These are phyloP conservation scores for Rhagonycha fulva DNA, from an alignment of 2,888 invertebrate species.

Conservation along the genomic window DNA sequence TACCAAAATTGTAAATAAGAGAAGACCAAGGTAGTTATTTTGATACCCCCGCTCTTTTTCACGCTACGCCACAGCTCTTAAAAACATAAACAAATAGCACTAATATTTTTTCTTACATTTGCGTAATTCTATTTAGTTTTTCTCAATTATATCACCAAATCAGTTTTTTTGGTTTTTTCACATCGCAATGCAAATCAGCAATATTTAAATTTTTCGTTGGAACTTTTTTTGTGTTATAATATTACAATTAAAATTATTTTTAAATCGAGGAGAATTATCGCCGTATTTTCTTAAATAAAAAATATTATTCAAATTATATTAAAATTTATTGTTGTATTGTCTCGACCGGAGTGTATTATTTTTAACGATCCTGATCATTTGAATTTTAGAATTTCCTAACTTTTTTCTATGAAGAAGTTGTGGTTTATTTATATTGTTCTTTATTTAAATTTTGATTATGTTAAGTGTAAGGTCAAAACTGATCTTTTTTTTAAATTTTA, in stretches of 20 bases:
- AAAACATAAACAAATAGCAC: no score
- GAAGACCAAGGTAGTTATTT: no score
- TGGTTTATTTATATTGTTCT: background rate
- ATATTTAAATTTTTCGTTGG: background rate
- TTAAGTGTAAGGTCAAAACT: background rate
- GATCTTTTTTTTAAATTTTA: background rate
- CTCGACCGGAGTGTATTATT: background rate
- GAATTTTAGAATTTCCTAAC: background rate
- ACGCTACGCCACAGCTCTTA: background rate
- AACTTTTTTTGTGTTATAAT: background rate
- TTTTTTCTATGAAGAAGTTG: background rate
- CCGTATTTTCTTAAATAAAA: background rate
- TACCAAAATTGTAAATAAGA: no score
- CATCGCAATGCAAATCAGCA: background rate
- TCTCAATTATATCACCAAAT: background rate
- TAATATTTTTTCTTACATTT: background rate
- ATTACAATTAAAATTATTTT: background rate
- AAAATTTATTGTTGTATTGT: background rate
- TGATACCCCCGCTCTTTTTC: background rate
- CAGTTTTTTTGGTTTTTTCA: background rate
- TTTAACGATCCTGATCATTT: background rate
- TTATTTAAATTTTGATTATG: background rate
- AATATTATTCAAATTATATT: background rate
- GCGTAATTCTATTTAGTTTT: background rate
- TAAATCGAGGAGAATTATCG: background rate